Base-by-base conservation (phyloP, 2,797 vertebrate species). In the Gobio occitaniae region DNA sequence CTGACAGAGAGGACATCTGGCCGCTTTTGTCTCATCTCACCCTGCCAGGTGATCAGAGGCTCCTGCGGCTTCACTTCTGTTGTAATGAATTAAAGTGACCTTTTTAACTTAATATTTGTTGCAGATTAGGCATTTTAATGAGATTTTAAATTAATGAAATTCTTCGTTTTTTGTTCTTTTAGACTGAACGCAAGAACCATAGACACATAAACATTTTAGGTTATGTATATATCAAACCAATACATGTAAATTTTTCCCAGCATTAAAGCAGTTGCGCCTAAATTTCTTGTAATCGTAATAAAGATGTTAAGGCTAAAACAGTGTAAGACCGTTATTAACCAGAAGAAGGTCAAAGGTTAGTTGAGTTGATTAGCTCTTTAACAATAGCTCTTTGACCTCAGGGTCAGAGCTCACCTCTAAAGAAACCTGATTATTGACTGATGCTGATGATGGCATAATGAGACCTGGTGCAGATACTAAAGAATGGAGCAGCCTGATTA, bases 291-390 rank as follows among this genome's bases (percentile, higher is more conserved):
- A 80, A 74, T 70, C 12, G 44, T 74, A 77, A 87, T 82, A 66
- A 68, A 89, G 80, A 82, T 78, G 75, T 87, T 75, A 72, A 25
- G 82, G 54, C 74, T 69, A 83, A 86, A 80, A 80, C 85, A 70
- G 70, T 74, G 48, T 52, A 82, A 74, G 86, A 72, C 66, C 86
- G 87, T 90, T 89, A 90, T 88, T 90, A 89, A 86, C 89, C 87
- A 84, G 80, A 75, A 66, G 29, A 66, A 83, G 89, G 89, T 90
- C 88, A 90, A 84, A 89, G 89, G 89, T 90, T 84, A 88, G 88
- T 83, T 87, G 86, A 87, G 86, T 88, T 90, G 89, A 90, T 90
- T 90, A 90, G 88, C 87, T 88, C 83, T 83, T 88, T 84, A 83
- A 90, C 89, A 89, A 89, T 86, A 87, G 84, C 84, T 84, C 75